Base-by-base conservation (phyloP, 2,113 vertebrate genomes). In the Poecile atricapillus region DNA sequence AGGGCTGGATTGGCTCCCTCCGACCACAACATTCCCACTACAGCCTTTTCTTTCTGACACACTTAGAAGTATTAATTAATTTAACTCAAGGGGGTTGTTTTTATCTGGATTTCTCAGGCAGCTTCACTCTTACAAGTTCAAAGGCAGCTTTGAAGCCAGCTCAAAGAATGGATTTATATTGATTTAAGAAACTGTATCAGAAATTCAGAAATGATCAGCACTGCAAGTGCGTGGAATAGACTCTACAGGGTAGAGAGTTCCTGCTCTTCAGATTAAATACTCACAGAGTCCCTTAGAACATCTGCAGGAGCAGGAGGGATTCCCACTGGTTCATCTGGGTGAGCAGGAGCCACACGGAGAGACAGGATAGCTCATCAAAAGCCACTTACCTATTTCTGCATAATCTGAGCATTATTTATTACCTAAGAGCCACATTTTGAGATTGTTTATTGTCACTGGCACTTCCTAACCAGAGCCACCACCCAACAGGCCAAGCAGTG, bases 141-240 rank as follows among this genome's bases (percentile, higher is more conserved):
- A 97, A 97, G 93, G 59, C 87, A 94, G 87, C 90, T 96, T 93
- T 97, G 94, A 96, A 94, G 93, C 64, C 21, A 31, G 67, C 79
- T 95, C 87, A 78, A 86, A 90, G 75, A 90, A 95, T 52, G 93
- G 87, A 91, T 91, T 96, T 63, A n/a, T 95, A 88, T 16, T 88
- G 84, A 94, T 94, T 91, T 55, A 64, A 87, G 84, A 44, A 87
- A 79, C 76, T 15, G 15, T 60, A 95, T 70, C 82, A 91, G 87
- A 81, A 93, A 83, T 74, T 88, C 52, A 80, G 71, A 83, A 80
- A 55, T 13, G 8, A 79, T 82, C 56, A 30, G 84, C 59, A 67
- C 74, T 13, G 30, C 47, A 64, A 70, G 47, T 4, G 28, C 58
- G 20, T 2, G 10, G 70, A 79, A 64, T 39, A 5, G 0, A 31